Conservation (phyloP, 2,113 vertebrate species). For the Loxodonta africana region DNA sequence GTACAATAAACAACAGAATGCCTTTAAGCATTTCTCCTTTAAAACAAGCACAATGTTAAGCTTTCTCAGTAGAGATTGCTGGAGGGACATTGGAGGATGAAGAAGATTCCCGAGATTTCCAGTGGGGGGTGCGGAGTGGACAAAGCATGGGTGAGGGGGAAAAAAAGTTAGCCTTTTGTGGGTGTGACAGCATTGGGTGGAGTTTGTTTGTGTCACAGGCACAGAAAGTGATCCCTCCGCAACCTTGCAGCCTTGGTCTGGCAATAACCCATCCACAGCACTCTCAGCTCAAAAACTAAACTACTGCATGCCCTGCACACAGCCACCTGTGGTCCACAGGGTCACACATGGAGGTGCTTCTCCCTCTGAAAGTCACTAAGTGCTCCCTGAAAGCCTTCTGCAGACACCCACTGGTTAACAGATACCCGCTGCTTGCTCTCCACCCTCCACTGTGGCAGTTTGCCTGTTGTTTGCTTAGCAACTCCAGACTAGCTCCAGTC, state of each 20-base stretch:
- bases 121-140: background rate
- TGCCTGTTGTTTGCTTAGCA: background rate
- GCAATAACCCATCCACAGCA: background rate
- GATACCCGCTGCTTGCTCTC: background rate
- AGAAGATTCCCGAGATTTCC: background rate
- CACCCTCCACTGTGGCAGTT: background rate
- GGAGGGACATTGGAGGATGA: background rate
- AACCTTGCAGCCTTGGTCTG: background rate
- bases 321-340: background rate
- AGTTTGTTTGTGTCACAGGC: background rate
- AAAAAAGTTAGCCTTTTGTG: background rate
- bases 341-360: background rate
- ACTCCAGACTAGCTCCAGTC: background rate
- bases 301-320: background rate
- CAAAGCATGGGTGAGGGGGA: background rate
- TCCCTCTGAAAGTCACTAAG: background rate
- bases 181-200: background rate
- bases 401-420: background rate
- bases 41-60: background rate
- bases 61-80: conserved; percentile 6
- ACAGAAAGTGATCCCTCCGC: background rate
- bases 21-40: conserved; percentile 12
- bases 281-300: background rate
- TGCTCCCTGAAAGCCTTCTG: background rate
- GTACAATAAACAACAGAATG: background rate